Evolutionary conservation across 1,140 invertebrate genomes (phyloP).

Genomic region (Drosophila busckii): DNA sequence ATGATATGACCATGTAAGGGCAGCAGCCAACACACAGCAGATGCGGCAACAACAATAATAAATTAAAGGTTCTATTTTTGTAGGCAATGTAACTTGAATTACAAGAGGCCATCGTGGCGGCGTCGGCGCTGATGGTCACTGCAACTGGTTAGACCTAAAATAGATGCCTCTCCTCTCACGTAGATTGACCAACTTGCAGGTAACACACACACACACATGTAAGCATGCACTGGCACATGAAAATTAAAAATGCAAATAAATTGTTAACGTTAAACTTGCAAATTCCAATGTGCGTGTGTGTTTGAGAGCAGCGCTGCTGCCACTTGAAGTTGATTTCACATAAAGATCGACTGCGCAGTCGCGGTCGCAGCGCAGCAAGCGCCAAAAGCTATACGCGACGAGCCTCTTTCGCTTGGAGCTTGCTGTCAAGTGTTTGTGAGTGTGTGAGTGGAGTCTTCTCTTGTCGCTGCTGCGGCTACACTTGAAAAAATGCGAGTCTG

Average conservation of each 20-base stretch:
- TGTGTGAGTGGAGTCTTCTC: constrained; percentile 15
- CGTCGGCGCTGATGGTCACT: constrained; percentile 15
- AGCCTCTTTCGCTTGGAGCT: constrained; percentile 54
- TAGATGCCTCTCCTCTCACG: constrained; percentile 49
- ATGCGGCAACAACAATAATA: constrained; percentile 52
- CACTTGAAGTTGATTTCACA: constrained; percentile 65
- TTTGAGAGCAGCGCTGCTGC: constrained; percentile 10
- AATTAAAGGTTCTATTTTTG: constrained; percentile 76
- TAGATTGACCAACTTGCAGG: constrained; percentile 50
- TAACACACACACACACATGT: neutral
- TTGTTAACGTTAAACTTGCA: constrained; percentile 69
- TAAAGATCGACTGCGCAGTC: constrained; percentile 38
- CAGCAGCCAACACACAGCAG: constrained; percentile 14
- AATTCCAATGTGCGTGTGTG: constrained; percentile 51
- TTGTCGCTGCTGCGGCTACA: constrained; percentile 21
- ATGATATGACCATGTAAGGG: constrained; percentile 70
- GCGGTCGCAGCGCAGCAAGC: constrained; percentile 35
- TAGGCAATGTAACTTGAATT: constrained; percentile 74
- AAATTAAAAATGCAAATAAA: constrained; percentile 78
- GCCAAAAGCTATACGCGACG: constrained; percentile 40
- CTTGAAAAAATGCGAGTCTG: constrained; percentile 8
- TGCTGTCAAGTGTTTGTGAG: constrained; percentile 44
- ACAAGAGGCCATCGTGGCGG: constrained; percentile 22
- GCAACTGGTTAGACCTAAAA: constrained; percentile 73
- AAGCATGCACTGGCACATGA: constrained; percentile 38